phyloP scores from a whole-genome alignment of 2,888 invertebrate genomes.

The Megamerina dolium region DNA sequence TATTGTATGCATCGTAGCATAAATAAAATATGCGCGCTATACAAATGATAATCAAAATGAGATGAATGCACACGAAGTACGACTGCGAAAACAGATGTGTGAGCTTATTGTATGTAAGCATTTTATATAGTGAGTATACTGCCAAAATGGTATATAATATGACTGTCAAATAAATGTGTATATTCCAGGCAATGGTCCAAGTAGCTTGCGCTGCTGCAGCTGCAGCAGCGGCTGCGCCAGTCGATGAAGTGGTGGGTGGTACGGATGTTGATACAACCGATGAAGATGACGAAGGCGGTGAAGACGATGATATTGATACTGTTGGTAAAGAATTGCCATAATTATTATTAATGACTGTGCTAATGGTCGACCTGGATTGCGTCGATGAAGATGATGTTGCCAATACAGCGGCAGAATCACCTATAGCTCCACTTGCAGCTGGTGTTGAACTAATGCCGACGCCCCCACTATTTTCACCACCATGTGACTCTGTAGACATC shows the following conservation, averaged over 20 bases:
- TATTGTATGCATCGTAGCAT: slow-evolving; percentile 88
- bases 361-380: slow-evolving; percentile 40
- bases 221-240: slow-evolving; percentile 21
- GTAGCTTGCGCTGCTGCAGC: slow-evolving; percentile 46
- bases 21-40: slow-evolving; percentile 78
- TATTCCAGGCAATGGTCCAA: slow-evolving; percentile 84
- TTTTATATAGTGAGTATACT: slow-evolving; percentile 77
- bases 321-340: too few relatives aligned
- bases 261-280: slow-evolving; percentile 17
- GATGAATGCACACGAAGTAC: slow-evolving; percentile 80
- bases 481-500: slow-evolving; percentile 13
- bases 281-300: slow-evolving; percentile 24
- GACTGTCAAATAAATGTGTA: slow-evolving; percentile 83
- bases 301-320: slow-evolving; percentile 5
- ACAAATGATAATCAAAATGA: slow-evolving; percentile 76
- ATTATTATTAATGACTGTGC: slow-evolving; percentile 16
- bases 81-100: slow-evolving; percentile 81
- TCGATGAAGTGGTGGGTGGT: background rate
- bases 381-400: slow-evolving; percentile 11
- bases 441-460: slow-evolving; percentile 31
- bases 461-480: slow-evolving; percentile 5
- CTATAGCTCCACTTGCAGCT: slow-evolving; percentile 32
- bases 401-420: slow-evolving; percentile 26
- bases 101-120: slow-evolving; percentile 78
- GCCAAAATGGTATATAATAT: slow-evolving; percentile 78